A percentile compares a stretch with the other conserved stretches of the same genome.
These are phyloP conservation scores for Drosophila varians DNA, from an alignment of 1,140 invertebrate species.

Conservation along the genomic window DNA sequence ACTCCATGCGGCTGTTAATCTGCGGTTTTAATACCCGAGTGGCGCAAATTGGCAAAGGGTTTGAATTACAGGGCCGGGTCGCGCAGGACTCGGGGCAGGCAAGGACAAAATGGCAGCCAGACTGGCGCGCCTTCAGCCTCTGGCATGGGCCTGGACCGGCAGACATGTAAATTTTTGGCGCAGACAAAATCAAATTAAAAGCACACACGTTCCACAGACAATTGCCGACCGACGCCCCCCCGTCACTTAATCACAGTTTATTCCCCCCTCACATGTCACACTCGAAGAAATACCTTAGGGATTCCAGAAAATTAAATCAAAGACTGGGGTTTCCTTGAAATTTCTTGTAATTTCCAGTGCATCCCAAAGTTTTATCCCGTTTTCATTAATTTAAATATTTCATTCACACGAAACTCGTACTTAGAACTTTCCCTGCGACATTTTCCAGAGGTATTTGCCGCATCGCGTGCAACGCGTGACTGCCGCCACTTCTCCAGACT, in stretches of 20 bases:
- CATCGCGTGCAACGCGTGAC: slow-evolving; percentile 67
- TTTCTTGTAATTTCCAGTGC: not conserved
- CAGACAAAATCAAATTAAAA: slow-evolving; percentile 81
- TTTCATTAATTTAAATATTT: slow-evolving; percentile 73
- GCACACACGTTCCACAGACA: slow-evolving; percentile 64
- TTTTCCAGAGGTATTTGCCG: slow-evolving; percentile 12
- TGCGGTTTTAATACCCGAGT: slow-evolving; percentile 78
- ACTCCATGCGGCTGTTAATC: slow-evolving; percentile 77
- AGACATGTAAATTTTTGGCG: slow-evolving; percentile 73
- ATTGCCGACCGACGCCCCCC: slow-evolving; percentile 20
- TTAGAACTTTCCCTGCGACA: slow-evolving; percentile 52
- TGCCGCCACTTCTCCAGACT: slow-evolving; percentile 38
- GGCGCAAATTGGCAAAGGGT: slow-evolving; percentile 79
- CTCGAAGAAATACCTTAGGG: not conserved
- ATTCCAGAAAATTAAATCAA: not conserved
- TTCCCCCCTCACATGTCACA: slow-evolving; percentile 24
- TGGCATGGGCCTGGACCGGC: slow-evolving; percentile 5
- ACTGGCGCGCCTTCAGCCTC: slow-evolving; percentile 24
- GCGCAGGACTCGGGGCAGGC: slow-evolving; percentile 8
- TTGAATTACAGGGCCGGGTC: slow-evolving; percentile 56
- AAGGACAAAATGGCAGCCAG: slow-evolving; percentile 42
- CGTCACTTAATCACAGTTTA: slow-evolving; percentile 42
- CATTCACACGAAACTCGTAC: slow-evolving; percentile 53
- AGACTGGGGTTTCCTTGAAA: not conserved
- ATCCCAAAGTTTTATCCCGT: slow-evolving; percentile 33